A percentile compares a stretch with the other conserved stretches of the same genome.
Evolutionary conservation across 2,888 invertebrate species (phyloP).

Genomic region (Mesorhabditis spiculigera): DNA sequence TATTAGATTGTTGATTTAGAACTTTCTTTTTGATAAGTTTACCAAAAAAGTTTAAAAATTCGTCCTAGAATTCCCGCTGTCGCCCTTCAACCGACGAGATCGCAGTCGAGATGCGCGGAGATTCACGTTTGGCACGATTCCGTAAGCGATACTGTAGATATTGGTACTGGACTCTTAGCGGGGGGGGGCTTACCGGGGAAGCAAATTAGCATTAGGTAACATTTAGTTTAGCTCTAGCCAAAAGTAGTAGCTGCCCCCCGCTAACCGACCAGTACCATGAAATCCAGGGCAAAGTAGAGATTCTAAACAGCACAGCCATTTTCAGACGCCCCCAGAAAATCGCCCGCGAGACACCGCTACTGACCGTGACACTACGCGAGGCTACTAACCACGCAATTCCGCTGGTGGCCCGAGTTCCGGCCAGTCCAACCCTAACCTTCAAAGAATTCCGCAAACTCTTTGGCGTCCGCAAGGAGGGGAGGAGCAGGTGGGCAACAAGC

Average conservation of each 20-base stretch:
- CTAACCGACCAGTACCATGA: too few species aligned
- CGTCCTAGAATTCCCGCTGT: neutral
- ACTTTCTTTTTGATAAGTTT: neutral
- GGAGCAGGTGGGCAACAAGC: neutral
- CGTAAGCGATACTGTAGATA: neutral
- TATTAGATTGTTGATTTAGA: neutral
- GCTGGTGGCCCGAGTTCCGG: neutral
- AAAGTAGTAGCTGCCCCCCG: too few species aligned
- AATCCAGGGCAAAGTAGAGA: too few species aligned
- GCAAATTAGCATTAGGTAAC: too few species aligned
- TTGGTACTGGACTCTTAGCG: too few species aligned
- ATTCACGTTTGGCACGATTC: neutral
- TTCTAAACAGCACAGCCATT: neutral
- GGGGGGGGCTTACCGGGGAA: too few species aligned
- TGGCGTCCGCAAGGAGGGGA: neutral
- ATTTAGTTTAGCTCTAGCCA: too few species aligned
- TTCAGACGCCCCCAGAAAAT: constrained; percentile 2
- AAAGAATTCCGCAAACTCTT: neutral
- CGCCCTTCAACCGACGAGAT: neutral
- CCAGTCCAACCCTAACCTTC: neutral
- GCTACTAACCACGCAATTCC: neutral
- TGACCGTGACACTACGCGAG: neutral
- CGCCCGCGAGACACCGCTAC: neutral
- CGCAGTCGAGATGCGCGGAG: neutral
- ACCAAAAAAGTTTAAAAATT: neutral